Evolutionary conservation across 2,113 vertebrate genomes (phyloP), one percentile per base, ranked within the genome.

Genomic region (Siniperca knerii): DNA sequence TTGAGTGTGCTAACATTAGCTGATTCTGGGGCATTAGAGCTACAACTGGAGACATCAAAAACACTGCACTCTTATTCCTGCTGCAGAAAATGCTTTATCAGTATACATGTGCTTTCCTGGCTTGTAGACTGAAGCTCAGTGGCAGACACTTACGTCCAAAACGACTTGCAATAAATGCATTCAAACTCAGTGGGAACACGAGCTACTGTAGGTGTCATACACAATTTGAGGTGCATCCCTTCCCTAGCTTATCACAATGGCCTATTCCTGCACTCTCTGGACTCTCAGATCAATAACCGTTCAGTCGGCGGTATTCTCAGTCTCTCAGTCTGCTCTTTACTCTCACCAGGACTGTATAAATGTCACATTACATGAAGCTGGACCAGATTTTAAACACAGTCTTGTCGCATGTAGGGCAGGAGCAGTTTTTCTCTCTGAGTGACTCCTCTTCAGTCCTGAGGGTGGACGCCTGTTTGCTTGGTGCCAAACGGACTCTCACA

Each of bases 381-480:
- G 21, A 64, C 33, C 58, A 57, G 23, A 52, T 42, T 25, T 55
- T 75, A 44, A 74, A 57, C 57, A 7, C 48, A 3, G 61, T 68
- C 48, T 37, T 25, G 4, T 75, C 42, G 18, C 48, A n/a, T 46
- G n/a, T 16, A 4, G 6, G 7, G 6, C 69, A 25, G 33, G 54
- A 68, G 50, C 58, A 16, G 62, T 55, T 37, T 69, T 23, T 55
- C 21, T 57, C 64, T 79, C 57, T 40, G 6, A 83, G 29, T 62
- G 78, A 80, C 55, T 72, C 57, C 54, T 40, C 66, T 52, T 80
- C 50, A 60, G 64, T 83, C 87, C 81, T 73, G 72, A 72, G 83
- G 83, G 71, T 62, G 58, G 21, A 58, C 80, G 65, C 68, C 23
- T 33, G 82, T 42, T 84, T 58, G 84, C 57, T 37, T 3, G 23